Evolutionary conservation across 1,140 invertebrate genomes (phyloP).

Genomic region (Pemphigus obesinymphae): DNA sequence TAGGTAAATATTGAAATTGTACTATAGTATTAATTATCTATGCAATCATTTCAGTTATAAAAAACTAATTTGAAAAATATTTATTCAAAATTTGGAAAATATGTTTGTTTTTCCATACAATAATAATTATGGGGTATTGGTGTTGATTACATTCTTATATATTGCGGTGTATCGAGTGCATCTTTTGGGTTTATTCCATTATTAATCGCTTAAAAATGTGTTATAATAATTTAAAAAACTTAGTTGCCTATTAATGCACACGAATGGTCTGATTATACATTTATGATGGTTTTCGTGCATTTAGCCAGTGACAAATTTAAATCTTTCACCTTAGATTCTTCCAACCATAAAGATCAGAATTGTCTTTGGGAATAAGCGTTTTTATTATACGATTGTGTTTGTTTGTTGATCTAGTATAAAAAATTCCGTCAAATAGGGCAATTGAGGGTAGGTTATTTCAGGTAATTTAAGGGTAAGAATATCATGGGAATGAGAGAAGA

Average conservation of each 20-base stretch:
- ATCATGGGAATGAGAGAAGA: neutral
- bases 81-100: too few species aligned
- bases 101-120: too few species aligned
- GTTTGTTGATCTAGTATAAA: neutral
- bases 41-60: too few species aligned
- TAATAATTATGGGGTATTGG: too few species aligned
- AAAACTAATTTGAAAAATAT: too few species aligned
- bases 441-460: neutral
- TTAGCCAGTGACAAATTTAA: neutral
- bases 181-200: too few species aligned
- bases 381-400: neutral
- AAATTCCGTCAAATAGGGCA: neutral
- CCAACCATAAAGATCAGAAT: neutral
- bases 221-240: too few species aligned
- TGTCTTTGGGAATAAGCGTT: neutral
- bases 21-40: too few species aligned
- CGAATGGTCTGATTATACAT: neutral
- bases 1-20: too few species aligned
- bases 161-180: too few species aligned
- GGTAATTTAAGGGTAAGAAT: conserved; percentile 20
- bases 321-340: neutral
- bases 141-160: too few species aligned
- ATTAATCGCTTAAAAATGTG: too few species aligned
- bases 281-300: neutral
- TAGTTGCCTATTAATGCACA: neutral